Conservation (phyloP, 2,888 invertebrate species). For the Phanerotoma sp. region DNA sequence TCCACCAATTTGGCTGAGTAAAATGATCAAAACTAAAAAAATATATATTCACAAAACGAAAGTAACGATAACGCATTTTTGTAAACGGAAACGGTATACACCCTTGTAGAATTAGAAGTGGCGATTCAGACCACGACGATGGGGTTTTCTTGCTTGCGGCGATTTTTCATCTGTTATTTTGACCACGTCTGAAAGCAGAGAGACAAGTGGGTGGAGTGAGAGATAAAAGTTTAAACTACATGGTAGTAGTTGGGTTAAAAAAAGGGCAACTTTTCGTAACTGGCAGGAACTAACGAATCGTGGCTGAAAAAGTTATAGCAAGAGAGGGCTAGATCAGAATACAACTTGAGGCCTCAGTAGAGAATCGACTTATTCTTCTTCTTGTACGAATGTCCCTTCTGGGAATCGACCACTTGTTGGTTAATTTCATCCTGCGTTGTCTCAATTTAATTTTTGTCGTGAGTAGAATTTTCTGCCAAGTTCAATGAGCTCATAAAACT, state of each 20-base stretch:
- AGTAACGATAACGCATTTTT: too few species aligned
- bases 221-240: conserved; percentile 33
- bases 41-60: neutral
- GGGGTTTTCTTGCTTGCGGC: conserved; percentile 35
- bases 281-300: conserved; percentile 40
- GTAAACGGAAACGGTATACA: too few species aligned
- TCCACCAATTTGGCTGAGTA: too few species aligned
- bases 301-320: conserved; percentile 38
- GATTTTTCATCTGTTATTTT: conserved; percentile 44
- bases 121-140: conserved; percentile 24
- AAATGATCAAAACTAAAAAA: too few species aligned
- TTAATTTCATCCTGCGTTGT: conserved; percentile 34
- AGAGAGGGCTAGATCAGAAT: too few species aligned
- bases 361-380: neutral
- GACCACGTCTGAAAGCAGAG: conserved; percentile 41
- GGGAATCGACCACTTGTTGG: conserved; percentile 40
- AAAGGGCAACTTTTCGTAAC: conserved; percentile 34
- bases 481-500: conserved; percentile 29
- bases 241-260: conserved; percentile 19
- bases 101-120: conserved; percentile 13
- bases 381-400: conserved; percentile 25
- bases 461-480: conserved; percentile 19
- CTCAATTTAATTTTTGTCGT: conserved; percentile 35
- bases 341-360: neutral
- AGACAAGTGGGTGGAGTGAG: conserved; percentile 21